Evolutionary conservation across 2,797 vertebrate species (phyloP).

Genomic region (Brachyalestes nurse): DNA sequence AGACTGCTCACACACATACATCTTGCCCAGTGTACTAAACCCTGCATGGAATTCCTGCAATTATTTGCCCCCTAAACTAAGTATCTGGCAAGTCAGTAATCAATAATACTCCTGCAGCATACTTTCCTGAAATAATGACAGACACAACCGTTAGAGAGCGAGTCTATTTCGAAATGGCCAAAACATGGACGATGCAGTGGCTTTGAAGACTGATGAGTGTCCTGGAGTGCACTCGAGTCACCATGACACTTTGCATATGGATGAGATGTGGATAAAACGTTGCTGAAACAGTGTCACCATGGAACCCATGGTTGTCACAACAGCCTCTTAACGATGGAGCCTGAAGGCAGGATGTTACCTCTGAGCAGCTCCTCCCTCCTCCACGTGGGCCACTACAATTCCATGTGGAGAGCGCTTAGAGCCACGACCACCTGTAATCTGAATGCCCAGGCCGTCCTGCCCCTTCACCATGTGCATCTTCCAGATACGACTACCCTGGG

Average conservation of each 20-base stretch:
- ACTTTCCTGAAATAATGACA: not conserved
- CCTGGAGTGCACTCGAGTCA: constrained; percentile 40
- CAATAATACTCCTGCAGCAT: not conserved
- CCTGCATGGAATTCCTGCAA: not conserved
- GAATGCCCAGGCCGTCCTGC: constrained; percentile 90
- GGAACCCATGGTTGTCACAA: constrained; percentile 30
- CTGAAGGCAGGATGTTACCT: constrained; percentile 78
- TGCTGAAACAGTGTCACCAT: constrained; percentile 26
- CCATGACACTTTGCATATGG: constrained; percentile 44
- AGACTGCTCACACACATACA: not conserved
- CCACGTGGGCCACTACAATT: constrained; percentile 89
- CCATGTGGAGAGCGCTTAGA: constrained; percentile 92
- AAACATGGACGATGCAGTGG: constrained; percentile 4
- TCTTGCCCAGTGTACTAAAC: not conserved
- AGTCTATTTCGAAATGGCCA: constrained; percentile 14
- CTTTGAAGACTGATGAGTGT: constrained; percentile 55
- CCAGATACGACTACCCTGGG: constrained; percentile 90
- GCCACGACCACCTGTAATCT: constrained; percentile 94
- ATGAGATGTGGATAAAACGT: constrained; percentile 49
- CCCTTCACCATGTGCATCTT: constrained; percentile 97
- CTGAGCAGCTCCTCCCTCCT: constrained; percentile 89
- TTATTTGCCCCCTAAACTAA: not conserved
- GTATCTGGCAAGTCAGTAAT: not conserved
- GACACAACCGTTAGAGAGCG: not conserved
- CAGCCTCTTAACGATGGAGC: constrained; percentile 18